Conservation (phyloP, 2,797 vertebrate species). For the Acrocephalus scirpaceus region DNA sequence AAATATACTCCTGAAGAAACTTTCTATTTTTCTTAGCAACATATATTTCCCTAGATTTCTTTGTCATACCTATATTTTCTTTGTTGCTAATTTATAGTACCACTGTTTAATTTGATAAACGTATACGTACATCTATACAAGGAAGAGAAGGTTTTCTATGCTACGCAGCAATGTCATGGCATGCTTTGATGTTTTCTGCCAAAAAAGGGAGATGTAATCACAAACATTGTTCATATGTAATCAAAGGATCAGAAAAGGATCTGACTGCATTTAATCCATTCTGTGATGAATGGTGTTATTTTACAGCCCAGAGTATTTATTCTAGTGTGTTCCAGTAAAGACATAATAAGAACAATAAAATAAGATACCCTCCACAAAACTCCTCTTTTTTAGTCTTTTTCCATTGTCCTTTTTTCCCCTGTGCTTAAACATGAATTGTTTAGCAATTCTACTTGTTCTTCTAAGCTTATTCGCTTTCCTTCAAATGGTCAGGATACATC, state of each 20-base stretch:
- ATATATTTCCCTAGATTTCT: not conserved
- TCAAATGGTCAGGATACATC: not conserved
- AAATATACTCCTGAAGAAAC: not conserved
- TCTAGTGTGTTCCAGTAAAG: not conserved
- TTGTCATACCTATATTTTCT: not conserved
- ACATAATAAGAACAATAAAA: not conserved
- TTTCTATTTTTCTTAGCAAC: not conserved
- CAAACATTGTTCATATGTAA: not conserved
- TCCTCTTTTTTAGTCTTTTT: not conserved
- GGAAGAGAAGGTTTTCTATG: not conserved
- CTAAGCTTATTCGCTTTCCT: not conserved
- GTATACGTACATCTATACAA: not conserved
- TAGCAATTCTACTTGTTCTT: not conserved
- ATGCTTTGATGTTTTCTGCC: not conserved
- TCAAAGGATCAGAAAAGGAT: not conserved
- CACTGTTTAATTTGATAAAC: not conserved
- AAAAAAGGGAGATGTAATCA: not conserved
- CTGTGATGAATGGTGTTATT: not conserved
- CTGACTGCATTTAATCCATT: not conserved
- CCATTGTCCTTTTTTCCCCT: not conserved
- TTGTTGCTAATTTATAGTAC: not conserved
- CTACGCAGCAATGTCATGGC: not conserved
- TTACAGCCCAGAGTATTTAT: slow-evolving; percentile 3
- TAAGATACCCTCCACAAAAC: not conserved
- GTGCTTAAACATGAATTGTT: not conserved